Base-by-base conservation (phyloP, 2,888 invertebrate species). In the Lasius platythorax region DNA sequence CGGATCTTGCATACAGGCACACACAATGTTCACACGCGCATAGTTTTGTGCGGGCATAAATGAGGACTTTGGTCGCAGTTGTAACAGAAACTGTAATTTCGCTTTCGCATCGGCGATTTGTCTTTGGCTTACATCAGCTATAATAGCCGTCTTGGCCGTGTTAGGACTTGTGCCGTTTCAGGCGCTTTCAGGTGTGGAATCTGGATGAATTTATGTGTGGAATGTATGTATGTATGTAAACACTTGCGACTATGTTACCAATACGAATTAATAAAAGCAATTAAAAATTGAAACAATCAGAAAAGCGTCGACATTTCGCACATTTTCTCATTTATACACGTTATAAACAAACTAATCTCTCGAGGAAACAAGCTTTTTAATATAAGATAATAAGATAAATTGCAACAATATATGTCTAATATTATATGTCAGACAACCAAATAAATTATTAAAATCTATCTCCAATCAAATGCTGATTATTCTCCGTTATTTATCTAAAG, bases 121-220 rank as follows among this genome's bases (percentile, higher is more conserved):
- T 88, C 83, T 85, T 66, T 58, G 84, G 84, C 88, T 82, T 83
- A 86, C 66, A 72, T 75, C 72, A 83, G 64, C 67, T 72, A 84
- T 85, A 88, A 88, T 87, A 85, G 83, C 85, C 85, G 81, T 88
- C 89, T 86, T 86, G 87, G 85, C 89, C 87, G 87, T 83, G 85
- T 89, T 89, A 88, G 86, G 68, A 72, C 76, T 68, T 63, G 73
- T 72, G 40, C 40, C 78, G 28, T 79, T 79, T 43, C 70, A 12
- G 30, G 33, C 61, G 33, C 40, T 67, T 40, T 40, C 56, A 70
- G 15, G 15, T 23, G 43, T 61, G 70, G 46, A 58, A 64, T 75
- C 67, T 33, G 15, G 30, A 18, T 43, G 74, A 33, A 74, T 46
- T 75, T 67, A 43, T 33, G 30, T 67, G 33, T 30, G n/a, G 3